Percentiles rank a stretch among this genome's conserved stretches.
Evolutionary conservation across 2,888 invertebrate species (phyloP).

Genomic region (Phengaris alcon): DNA sequence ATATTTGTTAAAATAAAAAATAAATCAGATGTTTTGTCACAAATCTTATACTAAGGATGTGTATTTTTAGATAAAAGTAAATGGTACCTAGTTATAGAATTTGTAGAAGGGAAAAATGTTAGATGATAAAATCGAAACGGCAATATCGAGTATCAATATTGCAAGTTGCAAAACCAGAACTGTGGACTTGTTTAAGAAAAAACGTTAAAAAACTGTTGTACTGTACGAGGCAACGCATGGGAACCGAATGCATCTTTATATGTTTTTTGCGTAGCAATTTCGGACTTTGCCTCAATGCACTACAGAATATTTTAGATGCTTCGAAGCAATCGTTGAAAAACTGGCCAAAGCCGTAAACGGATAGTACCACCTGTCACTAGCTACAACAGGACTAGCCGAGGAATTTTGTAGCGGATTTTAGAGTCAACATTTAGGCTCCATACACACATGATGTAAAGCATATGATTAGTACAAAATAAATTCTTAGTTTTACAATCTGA

Average conservation of each 20-base stretch:
- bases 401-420: slow-evolving; percentile 33
- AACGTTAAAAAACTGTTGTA: slow-evolving; percentile 54
- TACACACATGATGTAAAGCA: background rate
- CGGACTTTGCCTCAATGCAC: slow-evolving; percentile 50
- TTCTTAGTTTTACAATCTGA: background rate
- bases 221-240: slow-evolving; percentile 69
- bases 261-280: slow-evolving; percentile 47
- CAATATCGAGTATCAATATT: slow-evolving; percentile 65
- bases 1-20: background rate
- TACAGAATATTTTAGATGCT: slow-evolving; percentile 52
- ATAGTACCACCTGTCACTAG: slow-evolving; percentile 65
- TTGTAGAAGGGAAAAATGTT: slow-evolving; percentile 39
- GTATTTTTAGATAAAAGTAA: slow-evolving; percentile 19
- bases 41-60: background rate
- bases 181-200: slow-evolving; percentile 73
- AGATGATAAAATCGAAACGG: slow-evolving; percentile 56
- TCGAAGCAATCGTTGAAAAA: slow-evolving; percentile 46
- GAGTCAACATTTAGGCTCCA: slow-evolving; percentile 16
- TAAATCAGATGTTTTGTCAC: background rate
- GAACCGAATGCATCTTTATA: slow-evolving; percentile 62
- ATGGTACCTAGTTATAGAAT: slow-evolving; percentile 33
- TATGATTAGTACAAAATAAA: background rate
- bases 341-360: slow-evolving; percentile 62
- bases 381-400: slow-evolving; percentile 51
- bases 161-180: slow-evolving; percentile 76